A percentile compares a stretch with the other conserved stretches of the same genome.
phyloP scores from a whole-genome alignment of 2,888 invertebrate species.

The Osmoderma eremita region DNA sequence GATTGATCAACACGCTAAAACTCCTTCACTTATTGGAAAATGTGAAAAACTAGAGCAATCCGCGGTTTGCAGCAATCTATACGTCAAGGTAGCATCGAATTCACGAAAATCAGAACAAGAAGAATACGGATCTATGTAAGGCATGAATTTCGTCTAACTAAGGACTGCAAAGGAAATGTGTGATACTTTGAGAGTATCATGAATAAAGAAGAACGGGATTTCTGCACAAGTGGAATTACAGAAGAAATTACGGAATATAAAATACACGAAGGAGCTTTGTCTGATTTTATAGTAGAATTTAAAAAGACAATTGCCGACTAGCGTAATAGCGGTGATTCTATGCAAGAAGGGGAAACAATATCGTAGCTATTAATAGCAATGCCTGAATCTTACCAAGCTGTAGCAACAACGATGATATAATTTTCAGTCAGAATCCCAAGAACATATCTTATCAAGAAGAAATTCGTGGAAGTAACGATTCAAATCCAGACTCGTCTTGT shows the following conservation, averaged over 20 bases:
- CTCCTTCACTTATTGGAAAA: no score
- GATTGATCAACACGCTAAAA: no score
- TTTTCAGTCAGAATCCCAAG: conserved; percentile 27
- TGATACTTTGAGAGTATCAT: conserved; percentile 36
- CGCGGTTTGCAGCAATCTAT: no score
- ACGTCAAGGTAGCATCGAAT: no score
- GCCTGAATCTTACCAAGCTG: conserved; percentile 41
- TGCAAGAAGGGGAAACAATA: conserved; percentile 39
- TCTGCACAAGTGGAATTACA: conserved; percentile 39
- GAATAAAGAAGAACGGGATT: conserved; percentile 27
- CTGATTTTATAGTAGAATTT: conserved; percentile 42
- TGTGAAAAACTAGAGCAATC: no score
- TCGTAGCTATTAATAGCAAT: conserved; percentile 42
- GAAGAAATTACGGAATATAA: conserved; percentile 40
- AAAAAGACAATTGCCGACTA: conserved; percentile 40
- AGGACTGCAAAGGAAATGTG: conserved; percentile 47
- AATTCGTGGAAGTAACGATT: neutral
- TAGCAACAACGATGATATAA: conserved; percentile 42
- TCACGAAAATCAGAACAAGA: no score
- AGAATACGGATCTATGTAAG: no score
- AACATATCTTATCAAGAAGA: conserved; percentile 33
- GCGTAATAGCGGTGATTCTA: conserved; percentile 35
- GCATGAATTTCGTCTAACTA: no score
- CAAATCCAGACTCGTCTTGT: neutral
- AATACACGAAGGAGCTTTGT: conserved; percentile 36